Conservation (phyloP, 1,140 invertebrate species). For the Bombyx mandarina region DNA sequence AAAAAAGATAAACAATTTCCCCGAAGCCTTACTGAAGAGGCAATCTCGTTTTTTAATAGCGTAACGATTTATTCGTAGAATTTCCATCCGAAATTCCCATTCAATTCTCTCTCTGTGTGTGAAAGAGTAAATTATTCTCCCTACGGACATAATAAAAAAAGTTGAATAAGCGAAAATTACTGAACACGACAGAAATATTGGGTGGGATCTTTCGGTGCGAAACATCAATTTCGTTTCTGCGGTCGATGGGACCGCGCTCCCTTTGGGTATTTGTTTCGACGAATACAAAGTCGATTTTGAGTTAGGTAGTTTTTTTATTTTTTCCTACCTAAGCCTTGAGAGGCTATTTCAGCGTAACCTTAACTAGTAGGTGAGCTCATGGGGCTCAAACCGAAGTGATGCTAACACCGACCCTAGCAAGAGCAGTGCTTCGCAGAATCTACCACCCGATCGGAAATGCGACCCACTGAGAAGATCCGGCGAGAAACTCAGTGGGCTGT, state of each 20-base stretch:
- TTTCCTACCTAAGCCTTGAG: too few relatives aligned
- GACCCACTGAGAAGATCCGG: too few relatives aligned
- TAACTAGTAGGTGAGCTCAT: too few relatives aligned
- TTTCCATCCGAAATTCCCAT: slow-evolving; percentile 4
- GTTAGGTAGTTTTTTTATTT: not conserved
- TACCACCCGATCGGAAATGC: too few relatives aligned
- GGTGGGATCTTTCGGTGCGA: not conserved
- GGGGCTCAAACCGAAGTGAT: too few relatives aligned
- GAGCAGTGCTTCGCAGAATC: too few relatives aligned
- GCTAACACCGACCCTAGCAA: too few relatives aligned
- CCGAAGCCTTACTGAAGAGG: too few relatives aligned
- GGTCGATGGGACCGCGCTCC: not conserved
- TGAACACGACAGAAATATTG: slow-evolving; percentile 9
- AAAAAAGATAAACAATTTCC: too few relatives aligned
- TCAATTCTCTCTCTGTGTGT: slow-evolving; percentile 16
- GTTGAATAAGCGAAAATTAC: slow-evolving; percentile 15
- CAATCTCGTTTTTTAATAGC: too few relatives aligned
- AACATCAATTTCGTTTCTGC: not conserved
- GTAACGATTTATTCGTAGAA: not conserved
- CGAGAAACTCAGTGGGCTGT: too few relatives aligned
- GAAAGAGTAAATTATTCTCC: slow-evolving; percentile 19
- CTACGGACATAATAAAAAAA: slow-evolving; percentile 16
- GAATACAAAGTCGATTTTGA: not conserved
- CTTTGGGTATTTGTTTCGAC: not conserved
- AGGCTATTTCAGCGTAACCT: too few relatives aligned